A percentile compares a stretch with the other conserved stretches of the same genome.
phyloP scores from a whole-genome alignment of 2,888 invertebrate genomes.

The Tachina fera region DNA sequence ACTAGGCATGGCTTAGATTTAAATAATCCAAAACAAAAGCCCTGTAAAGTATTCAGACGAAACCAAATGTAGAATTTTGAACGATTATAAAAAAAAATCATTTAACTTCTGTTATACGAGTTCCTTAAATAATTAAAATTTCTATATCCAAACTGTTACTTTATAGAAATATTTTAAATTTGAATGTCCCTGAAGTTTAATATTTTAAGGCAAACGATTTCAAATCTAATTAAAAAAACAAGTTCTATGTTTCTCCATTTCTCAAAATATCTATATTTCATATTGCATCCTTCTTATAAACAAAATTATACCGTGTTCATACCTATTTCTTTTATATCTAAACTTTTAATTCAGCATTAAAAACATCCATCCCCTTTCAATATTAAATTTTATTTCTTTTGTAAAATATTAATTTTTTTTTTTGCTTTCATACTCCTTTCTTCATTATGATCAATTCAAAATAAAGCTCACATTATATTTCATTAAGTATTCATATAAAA shows the following conservation, averaged over 20 bases:
- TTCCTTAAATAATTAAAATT: too few species aligned
- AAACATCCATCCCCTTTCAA: constrained; percentile 24
- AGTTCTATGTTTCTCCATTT: constrained; percentile 55
- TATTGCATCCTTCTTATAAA: constrained; percentile 64
- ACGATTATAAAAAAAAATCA: too few species aligned
- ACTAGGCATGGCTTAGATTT: too few species aligned
- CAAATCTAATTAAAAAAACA: neutral
- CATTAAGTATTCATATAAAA: constrained; percentile 33
- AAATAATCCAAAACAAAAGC: too few species aligned
- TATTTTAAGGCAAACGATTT: neutral
- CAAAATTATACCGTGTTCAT: constrained; percentile 29
- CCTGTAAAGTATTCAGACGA: too few species aligned
- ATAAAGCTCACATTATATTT: constrained; percentile 17
- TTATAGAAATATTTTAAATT: too few species aligned
- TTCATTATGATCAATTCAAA: constrained; percentile 20
- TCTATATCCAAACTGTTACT: too few species aligned
- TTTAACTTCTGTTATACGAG: too few species aligned
- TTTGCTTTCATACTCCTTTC: constrained; percentile 31
- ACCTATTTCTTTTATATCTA: constrained; percentile 16
- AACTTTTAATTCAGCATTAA: neutral
- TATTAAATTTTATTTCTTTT: constrained; percentile 20
- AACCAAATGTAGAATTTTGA: too few species aligned
- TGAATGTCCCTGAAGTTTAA: neutral
- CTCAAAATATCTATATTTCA: constrained; percentile 45
- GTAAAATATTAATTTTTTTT: constrained; percentile 37